Conservation (phyloP, 2,113 vertebrate genomes). For the Canis aureus region DNA sequence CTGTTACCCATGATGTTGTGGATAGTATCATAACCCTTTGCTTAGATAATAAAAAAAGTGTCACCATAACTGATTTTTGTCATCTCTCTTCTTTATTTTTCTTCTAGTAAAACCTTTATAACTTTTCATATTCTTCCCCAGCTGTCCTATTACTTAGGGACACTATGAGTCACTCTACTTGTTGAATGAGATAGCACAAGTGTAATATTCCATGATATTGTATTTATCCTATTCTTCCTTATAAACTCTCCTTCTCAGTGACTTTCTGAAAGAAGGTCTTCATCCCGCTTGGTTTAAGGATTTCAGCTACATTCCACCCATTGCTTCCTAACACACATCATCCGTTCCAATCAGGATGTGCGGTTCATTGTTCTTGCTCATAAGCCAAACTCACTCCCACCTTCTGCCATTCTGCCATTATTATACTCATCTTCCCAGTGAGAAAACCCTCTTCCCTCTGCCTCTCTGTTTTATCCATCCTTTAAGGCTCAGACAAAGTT, state of each 20-base stretch:
- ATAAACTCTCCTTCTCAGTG: slow-evolving; percentile 26
- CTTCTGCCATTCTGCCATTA: neutral
- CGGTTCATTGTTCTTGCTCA: neutral
- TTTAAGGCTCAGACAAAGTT: neutral
- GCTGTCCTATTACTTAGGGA: neutral
- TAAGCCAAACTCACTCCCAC: neutral
- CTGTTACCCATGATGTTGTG: neutral
- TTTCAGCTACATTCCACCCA: neutral
- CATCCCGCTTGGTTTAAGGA: neutral
- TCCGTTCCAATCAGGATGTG: neutral
- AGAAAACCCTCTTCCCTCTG: neutral
- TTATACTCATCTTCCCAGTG: neutral
- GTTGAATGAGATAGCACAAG: neutral
- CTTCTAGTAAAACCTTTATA: neutral
- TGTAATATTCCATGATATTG: neutral
- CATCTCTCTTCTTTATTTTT: slow-evolving; percentile 9
- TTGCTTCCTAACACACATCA: neutral
- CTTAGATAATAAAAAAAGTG: neutral
- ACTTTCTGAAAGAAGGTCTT: neutral
- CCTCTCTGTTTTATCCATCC: neutral
- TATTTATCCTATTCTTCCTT: slow-evolving; percentile 46
- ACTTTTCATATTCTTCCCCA: neutral
- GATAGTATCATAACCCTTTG: neutral
- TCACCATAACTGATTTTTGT: neutral
- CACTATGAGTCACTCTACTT: neutral